Evolutionary conservation across 2,888 invertebrate species (phyloP).

Genomic region (Lutraria lutraria): DNA sequence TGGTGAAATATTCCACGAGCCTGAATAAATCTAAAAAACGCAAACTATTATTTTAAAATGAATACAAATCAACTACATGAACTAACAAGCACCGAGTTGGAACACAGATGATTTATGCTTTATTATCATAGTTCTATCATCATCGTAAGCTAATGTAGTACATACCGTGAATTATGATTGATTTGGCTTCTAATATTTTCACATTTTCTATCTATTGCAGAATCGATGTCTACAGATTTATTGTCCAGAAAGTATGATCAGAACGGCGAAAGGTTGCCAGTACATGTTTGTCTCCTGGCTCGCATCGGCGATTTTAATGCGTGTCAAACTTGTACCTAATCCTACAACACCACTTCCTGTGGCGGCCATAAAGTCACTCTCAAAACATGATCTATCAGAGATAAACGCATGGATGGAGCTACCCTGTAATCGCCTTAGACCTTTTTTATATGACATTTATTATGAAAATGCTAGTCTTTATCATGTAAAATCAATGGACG

Average conservation of each 20-base stretch:
- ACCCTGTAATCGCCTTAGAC: neutral
- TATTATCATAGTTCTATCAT: no score
- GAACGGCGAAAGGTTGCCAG: neutral
- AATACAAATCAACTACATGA: no score
- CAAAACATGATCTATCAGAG: neutral
- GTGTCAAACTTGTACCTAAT: neutral
- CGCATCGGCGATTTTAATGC: neutral
- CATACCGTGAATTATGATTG: no score
- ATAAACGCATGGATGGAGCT: neutral
- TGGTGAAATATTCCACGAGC: no score
- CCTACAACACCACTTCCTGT: neutral
- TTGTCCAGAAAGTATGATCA: conserved; percentile 10
- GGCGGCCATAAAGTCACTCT: neutral
- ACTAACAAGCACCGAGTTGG: no score
- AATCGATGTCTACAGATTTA: neutral
- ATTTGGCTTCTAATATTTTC: no score
- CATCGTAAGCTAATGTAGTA: no score
- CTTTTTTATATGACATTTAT: neutral
- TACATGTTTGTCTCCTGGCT: neutral
- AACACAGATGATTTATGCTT: no score
- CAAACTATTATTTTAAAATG: no score
- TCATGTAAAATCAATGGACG: neutral
- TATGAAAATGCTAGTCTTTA: neutral
- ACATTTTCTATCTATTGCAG: neutral
- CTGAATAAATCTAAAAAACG: no score